Evolutionary conservation across 2,797 vertebrate species (phyloP).

Genomic region (Scolopax rusticola): DNA sequence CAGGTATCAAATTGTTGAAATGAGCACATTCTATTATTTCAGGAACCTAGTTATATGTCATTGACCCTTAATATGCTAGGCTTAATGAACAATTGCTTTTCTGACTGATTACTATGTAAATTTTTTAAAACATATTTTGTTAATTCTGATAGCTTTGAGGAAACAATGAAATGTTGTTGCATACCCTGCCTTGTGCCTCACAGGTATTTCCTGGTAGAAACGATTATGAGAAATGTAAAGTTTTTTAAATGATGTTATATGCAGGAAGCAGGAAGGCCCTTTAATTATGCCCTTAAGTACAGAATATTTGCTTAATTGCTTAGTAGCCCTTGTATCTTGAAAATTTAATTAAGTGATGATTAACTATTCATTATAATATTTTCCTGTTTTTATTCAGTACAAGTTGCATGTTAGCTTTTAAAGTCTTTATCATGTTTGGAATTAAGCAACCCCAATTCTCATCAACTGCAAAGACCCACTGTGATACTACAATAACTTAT

Average conservation of each 20-base stretch:
- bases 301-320: conserved; percentile 68
- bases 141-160: neutral
- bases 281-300: conserved; percentile 68
- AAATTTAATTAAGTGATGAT: conserved; percentile 67
- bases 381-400: conserved; percentile 62
- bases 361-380: conserved; percentile 72
- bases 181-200: conserved; percentile 18
- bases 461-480: neutral
- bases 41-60: neutral
- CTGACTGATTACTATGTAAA: neutral
- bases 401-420: conserved; percentile 46
- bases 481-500: conserved; percentile 15
- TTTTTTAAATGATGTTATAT: conserved; percentile 53
- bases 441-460: conserved; percentile 28
- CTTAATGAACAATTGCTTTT: neutral
- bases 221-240: conserved; percentile 42
- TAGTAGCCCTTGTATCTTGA: conserved; percentile 55
- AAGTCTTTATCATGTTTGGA: conserved; percentile 33
- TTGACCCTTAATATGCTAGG: neutral
- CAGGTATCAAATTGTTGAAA: conserved; percentile 1
- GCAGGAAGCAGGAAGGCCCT: conserved; percentile 54
- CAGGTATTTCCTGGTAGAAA: conserved; percentile 37
- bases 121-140: conserved; percentile 14
- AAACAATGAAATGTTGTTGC: conserved; percentile 22
- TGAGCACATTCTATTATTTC: neutral